Percentiles rank a stretch among this genome's conserved stretches.
These are phyloP conservation scores for Clistopyga incitator DNA, from an alignment of 2,888 invertebrate species.

Conservation along the genomic window DNA sequence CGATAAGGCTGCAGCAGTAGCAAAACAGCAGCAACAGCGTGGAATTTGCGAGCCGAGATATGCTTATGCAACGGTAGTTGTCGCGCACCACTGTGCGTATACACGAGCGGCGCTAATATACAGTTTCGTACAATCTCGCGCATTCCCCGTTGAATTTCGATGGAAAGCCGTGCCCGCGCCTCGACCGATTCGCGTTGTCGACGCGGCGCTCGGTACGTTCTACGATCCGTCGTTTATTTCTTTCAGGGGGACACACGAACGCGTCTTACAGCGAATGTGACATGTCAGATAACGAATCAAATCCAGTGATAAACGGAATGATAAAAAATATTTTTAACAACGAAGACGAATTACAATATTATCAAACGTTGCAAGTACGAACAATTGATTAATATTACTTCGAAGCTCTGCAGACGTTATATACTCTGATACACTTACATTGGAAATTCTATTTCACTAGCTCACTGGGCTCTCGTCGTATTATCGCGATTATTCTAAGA, in stretches of 20 bases:
- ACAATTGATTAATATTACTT: background rate
- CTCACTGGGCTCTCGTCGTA: background rate
- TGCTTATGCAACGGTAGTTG: constrained; percentile 36
- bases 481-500: constrained; percentile 53
- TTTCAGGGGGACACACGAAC: background rate
- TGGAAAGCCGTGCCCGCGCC: background rate
- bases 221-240: background rate
- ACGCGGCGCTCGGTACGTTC: background rate
- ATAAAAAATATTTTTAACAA: background rate
- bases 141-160: constrained; percentile 30
- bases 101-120: constrained; percentile 10
- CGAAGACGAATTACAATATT: background rate
- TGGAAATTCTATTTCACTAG: constrained; percentile 40
- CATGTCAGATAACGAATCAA: constrained; percentile 8
- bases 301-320: background rate
- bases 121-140: constrained; percentile 23
- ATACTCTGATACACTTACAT: background rate
- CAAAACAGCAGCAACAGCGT: constrained; percentile 21
- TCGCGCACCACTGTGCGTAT: constrained; percentile 3
- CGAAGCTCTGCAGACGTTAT: background rate
- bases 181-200: background rate
- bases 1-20: constrained; percentile 44
- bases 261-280: background rate
- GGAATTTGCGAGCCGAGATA: constrained; percentile 20
- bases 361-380: background rate